These are phyloP conservation scores for Thereva nobilitata DNA, from an alignment of 2,888 invertebrate genomes.

Conservation along the genomic window DNA sequence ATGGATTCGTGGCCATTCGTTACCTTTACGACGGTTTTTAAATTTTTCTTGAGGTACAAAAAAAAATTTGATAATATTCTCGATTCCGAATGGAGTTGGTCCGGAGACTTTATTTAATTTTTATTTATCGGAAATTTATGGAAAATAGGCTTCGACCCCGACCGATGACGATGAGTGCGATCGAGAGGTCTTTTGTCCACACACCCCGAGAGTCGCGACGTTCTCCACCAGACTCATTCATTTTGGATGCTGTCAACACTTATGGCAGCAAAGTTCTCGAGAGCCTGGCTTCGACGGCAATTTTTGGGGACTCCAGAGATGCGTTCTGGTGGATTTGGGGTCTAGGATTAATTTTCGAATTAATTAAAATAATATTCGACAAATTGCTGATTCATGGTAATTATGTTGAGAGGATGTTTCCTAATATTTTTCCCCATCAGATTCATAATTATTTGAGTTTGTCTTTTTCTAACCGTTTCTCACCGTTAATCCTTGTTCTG, in stretches of 20 bases:
- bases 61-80: not conserved
- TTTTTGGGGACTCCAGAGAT: too few species aligned
- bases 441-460: too few species aligned
- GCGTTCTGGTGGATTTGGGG: too few species aligned
- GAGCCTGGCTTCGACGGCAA: too few species aligned
- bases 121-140: constrained; percentile 1
- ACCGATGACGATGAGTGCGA: not conserved
- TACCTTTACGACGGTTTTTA: not conserved
- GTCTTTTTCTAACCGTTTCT: too few species aligned
- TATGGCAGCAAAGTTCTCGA: not conserved
- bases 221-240: not conserved
- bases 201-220: too few species aligned
- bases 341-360: too few species aligned
- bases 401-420: too few species aligned
- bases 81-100: not conserved
- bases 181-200: not conserved
- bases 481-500: too few species aligned
- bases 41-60: not conserved
- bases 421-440: too few species aligned
- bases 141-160: not conserved
- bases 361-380: too few species aligned
- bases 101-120: not conserved
- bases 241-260: not conserved
- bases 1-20: not conserved
- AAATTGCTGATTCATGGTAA: too few species aligned